Percentiles rank a stretch among this genome's conserved stretches.
These are phyloP conservation scores for Bellardia bayeri DNA, from an alignment of 2,888 invertebrate species.

Conservation along the genomic window DNA sequence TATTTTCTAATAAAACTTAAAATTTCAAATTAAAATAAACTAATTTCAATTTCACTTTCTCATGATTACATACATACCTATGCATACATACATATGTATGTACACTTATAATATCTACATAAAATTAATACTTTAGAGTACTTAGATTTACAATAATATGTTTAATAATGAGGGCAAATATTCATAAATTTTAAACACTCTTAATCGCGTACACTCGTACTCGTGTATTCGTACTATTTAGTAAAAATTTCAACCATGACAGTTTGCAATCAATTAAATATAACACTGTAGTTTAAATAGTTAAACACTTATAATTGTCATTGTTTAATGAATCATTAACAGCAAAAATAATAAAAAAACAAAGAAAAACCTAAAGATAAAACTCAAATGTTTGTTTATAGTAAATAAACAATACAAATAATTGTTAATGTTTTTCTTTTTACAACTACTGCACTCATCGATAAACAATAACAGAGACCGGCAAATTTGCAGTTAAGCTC, in stretches of 20 bases:
- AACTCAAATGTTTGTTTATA: conserved; percentile 50
- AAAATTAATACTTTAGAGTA: too few relatives aligned
- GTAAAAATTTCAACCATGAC: background rate
- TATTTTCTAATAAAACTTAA: too few relatives aligned
- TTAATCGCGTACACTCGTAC: too few relatives aligned
- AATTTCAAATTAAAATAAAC: too few relatives aligned
- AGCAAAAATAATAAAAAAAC: background rate
- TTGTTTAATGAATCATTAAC: conserved; percentile 53
- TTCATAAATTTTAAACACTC: background rate
- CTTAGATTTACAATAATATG: too few relatives aligned
- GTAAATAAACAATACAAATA: conserved; percentile 43
- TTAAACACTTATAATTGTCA: conserved; percentile 38
- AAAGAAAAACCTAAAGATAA: conserved; percentile 12
- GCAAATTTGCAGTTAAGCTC: conserved; percentile 44
- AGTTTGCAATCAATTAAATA: conserved; percentile 18
- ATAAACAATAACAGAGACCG: conserved; percentile 69
- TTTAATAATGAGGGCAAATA: too few relatives aligned
- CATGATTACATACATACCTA: too few relatives aligned
- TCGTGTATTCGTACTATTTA: too few relatives aligned
- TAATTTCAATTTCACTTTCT: too few relatives aligned
- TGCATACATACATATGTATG: too few relatives aligned
- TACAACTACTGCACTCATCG: conserved; percentile 18
- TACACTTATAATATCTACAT: too few relatives aligned
- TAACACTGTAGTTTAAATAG: conserved; percentile 18
- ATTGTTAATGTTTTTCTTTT: conserved; percentile 26